phyloP scores from a whole-genome alignment of 2,888 invertebrate species.

The Tromatobia lineatoria region DNA sequence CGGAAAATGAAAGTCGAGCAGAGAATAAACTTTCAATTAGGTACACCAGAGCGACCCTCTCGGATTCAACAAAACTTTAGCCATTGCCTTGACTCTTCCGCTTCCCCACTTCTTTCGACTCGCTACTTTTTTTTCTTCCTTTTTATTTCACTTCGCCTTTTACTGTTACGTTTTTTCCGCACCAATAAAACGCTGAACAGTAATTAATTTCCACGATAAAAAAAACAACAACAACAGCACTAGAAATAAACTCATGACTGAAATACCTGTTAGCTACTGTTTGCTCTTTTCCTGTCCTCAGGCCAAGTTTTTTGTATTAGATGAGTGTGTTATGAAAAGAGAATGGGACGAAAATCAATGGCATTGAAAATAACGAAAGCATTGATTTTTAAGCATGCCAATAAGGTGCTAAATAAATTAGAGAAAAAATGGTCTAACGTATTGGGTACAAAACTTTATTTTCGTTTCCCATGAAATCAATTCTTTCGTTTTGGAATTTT shows the following conservation, averaged over 20 bases:
- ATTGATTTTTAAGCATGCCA: no score
- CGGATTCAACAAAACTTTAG: conserved; percentile 47
- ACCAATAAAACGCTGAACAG: conserved; percentile 9
- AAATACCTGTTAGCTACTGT: background rate
- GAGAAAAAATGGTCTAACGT: no score
- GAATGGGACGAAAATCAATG: no score
- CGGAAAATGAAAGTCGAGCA: conserved; percentile 45
- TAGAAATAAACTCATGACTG: background rate
- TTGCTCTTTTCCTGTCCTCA: background rate
- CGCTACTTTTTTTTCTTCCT: background rate
- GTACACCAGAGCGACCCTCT: conserved; percentile 41
- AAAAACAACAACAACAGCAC: background rate
- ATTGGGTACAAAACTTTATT: no score
- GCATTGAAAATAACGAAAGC: no score
- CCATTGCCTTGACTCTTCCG: conserved; percentile 30
- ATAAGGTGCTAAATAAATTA: no score
- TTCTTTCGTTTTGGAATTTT: no score
- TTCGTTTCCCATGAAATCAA: no score
- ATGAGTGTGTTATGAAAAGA: no score
- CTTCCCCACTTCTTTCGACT: background rate
- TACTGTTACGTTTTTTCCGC: background rate
- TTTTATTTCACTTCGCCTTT: background rate
- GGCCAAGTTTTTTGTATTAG: background rate
- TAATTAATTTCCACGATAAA: background rate
- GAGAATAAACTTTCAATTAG: conserved; percentile 62